Conservation (phyloP, 2,113 vertebrate genomes). For the Vidua macroura region DNA sequence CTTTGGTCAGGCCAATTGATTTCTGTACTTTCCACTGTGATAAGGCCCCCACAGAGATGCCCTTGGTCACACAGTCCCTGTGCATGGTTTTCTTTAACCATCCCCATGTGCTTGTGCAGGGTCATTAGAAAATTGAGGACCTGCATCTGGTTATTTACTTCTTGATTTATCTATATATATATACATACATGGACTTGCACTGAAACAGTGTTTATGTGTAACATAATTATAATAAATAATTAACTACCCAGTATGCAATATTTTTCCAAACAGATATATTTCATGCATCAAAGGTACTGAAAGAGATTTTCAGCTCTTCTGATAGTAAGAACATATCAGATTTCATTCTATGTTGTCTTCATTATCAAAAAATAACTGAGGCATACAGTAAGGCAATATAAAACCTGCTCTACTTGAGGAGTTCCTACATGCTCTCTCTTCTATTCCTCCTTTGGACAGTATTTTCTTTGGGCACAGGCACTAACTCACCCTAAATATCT, state of each 20-base stretch:
- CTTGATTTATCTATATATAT: neutral
- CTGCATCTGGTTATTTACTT: neutral
- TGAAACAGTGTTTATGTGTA: neutral
- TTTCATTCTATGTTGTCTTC: neutral
- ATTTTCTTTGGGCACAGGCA: neutral
- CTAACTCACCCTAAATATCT: neutral
- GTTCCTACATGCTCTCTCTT: neutral
- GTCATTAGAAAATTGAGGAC: neutral
- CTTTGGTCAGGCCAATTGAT: conserved; percentile 59
- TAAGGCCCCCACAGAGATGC: conserved; percentile 32
- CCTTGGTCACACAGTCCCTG: neutral
- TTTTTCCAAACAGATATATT: neutral
- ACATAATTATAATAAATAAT: neutral
- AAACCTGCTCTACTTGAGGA: neutral
- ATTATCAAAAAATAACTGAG: neutral
- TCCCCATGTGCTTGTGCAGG: neutral
- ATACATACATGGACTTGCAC: neutral
- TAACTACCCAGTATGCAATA: neutral
- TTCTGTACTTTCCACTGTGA: conserved; percentile 37
- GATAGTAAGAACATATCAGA: neutral
- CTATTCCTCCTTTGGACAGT: neutral
- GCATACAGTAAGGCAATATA: neutral
- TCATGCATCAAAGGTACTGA: neutral
- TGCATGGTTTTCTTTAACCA: neutral
- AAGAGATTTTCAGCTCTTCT: neutral